Conservation (phyloP, 2,113 vertebrate species). For the Notothenia coriiceps region DNA sequence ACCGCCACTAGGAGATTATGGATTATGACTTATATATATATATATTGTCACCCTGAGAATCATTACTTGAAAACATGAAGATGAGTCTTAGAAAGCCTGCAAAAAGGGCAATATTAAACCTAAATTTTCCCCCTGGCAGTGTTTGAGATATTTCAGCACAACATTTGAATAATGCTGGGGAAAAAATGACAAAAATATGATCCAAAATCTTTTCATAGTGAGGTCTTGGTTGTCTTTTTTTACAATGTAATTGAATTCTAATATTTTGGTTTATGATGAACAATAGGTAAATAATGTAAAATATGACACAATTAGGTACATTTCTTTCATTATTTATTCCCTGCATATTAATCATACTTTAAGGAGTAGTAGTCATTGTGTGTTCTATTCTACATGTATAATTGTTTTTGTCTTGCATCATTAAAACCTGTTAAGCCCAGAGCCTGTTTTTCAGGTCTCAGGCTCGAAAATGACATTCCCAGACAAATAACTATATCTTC, state of each 20-base stretch:
- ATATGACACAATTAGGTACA: background rate
- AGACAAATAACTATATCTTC: no score
- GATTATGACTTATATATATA: background rate
- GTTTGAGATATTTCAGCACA: constrained; percentile 7
- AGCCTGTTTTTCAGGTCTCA: no score
- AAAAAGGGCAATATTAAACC: background rate
- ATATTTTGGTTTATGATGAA: background rate
- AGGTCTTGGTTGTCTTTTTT: background rate
- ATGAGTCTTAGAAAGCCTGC: background rate
- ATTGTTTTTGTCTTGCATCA: background rate
- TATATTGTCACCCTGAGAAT: constrained; percentile 23
- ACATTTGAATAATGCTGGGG: background rate
- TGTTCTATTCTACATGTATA: background rate
- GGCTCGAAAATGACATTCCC: no score
- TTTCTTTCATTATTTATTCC: background rate
- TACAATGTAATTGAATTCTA: background rate
- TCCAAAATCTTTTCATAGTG: background rate
- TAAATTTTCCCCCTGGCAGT: background rate
- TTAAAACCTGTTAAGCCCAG: background rate
- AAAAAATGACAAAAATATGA: background rate
- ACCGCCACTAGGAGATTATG: constrained; percentile 59
- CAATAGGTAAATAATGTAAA: background rate
- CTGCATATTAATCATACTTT: background rate
- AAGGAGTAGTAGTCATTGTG: background rate
- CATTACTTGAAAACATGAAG: constrained; percentile 1